A percentile compares a stretch with the other conserved stretches of the same genome.
phyloP scores from a whole-genome alignment of 2,113 vertebrate species.

The Ursus arctos region DNA sequence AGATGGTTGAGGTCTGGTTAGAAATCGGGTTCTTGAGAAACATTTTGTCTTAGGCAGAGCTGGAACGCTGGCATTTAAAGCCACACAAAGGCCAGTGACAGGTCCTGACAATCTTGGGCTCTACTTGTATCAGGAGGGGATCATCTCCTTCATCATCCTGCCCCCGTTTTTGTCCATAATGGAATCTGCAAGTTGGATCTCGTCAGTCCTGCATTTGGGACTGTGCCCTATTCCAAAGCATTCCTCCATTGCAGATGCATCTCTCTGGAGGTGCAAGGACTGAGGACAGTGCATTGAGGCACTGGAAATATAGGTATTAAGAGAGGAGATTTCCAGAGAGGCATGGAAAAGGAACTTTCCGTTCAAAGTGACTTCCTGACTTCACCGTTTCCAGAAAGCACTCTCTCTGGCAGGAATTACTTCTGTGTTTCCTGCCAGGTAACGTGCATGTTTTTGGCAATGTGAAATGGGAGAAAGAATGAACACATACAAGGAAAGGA shows the following conservation, averaged over 20 bases:
- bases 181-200: background rate
- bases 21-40: background rate
- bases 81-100: background rate
- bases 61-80: background rate
- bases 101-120: background rate
- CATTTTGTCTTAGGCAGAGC: conserved; percentile 48
- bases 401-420: background rate
- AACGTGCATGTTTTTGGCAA: background rate
- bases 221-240: background rate
- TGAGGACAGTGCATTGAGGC: background rate
- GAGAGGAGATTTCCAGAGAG: background rate
- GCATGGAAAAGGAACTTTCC: background rate
- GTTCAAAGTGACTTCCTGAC: background rate
- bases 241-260: background rate
- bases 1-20: conserved; percentile 46
- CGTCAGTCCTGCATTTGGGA: background rate
- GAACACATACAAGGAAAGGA: background rate
- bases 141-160: background rate
- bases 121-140: background rate
- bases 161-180: background rate
- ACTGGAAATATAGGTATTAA: background rate
- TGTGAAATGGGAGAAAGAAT: background rate
- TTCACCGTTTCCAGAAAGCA: background rate
- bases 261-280: background rate
- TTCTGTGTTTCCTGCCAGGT: background rate